Percentiles rank a stretch among this genome's conserved stretches.
Evolutionary conservation across 2,797 vertebrate species (phyloP).

Genomic region (Rhodeus uyekii): DNA sequence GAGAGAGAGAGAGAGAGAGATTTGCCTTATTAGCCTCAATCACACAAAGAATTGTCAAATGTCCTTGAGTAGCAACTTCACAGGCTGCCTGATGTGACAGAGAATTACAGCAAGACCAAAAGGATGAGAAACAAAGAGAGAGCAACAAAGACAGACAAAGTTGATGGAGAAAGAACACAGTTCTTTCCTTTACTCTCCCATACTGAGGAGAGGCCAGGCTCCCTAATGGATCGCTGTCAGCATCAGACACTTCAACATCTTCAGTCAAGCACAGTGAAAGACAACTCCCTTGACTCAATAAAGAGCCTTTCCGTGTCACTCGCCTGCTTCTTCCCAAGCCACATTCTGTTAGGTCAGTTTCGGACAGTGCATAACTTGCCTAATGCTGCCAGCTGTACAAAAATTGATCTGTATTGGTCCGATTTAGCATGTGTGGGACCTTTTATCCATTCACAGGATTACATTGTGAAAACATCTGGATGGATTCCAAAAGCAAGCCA

Average conservation of each 20-base stretch:
- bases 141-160: slow-evolving; percentile 38
- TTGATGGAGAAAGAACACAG: slow-evolving; percentile 42
- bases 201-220: slow-evolving; percentile 48
- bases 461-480: background rate
- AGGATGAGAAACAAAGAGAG: slow-evolving; percentile 12
- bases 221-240: slow-evolving; percentile 62
- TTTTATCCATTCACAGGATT: slow-evolving; percentile 11
- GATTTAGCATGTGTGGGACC: background rate
- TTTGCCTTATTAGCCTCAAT: slow-evolving; percentile 25
- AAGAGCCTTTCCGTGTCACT: slow-evolving; percentile 60
- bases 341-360: slow-evolving; percentile 51
- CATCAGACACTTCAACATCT: slow-evolving; percentile 56
- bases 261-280: slow-evolving; percentile 57
- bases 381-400: slow-evolving; percentile 28
- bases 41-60: slow-evolving; percentile 25
- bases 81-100: slow-evolving; percentile 22
- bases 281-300: slow-evolving; percentile 54
- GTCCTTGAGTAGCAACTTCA: slow-evolving; percentile 38
- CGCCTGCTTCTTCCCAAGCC: slow-evolving; percentile 36
- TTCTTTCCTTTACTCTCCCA: slow-evolving; percentile 40
- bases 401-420: background rate
- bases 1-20: background rate
- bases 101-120: slow-evolving; percentile 23
- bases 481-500: background rate
- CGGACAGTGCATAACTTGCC: slow-evolving; percentile 42